Percentiles rank a stretch among this genome's conserved stretches.
Conservation (phyloP, 2,113 vertebrate species). For the Elanus axillaris region DNA sequence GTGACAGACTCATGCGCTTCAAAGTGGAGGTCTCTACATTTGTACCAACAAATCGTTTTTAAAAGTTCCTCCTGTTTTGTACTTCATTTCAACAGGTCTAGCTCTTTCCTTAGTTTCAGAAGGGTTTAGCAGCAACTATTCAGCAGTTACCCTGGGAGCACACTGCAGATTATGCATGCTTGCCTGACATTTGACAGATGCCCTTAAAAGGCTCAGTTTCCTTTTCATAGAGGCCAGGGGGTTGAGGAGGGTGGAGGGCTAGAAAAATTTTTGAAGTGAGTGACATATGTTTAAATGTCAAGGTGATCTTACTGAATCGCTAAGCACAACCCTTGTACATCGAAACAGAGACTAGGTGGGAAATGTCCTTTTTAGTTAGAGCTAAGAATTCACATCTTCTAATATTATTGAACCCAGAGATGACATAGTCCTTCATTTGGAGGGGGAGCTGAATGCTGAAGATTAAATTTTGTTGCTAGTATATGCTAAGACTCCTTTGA, state of each 20-base stretch:
- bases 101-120: conserved; percentile 1
- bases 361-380: neutral
- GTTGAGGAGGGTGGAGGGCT: conserved; percentile 25
- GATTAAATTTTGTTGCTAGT: conserved; percentile 26
- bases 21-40: neutral
- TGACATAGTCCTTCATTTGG: conserved; percentile 8
- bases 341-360: neutral
- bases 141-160: conserved; percentile 29
- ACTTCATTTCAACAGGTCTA: neutral
- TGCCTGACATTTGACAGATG: conserved; percentile 55
- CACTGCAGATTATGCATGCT: conserved; percentile 49
- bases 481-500: neutral
- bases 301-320: conserved; percentile 28
- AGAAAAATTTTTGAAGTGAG: conserved; percentile 45
- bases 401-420: conserved; percentile 13
- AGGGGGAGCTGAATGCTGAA: conserved; percentile 14
- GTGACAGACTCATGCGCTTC: neutral
- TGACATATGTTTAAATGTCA: conserved; percentile 44
- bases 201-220: conserved; percentile 26
- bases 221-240: neutral
- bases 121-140: conserved; percentile 16
- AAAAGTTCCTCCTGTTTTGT: neutral
- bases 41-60: neutral
- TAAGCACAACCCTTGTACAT: conserved; percentile 13
- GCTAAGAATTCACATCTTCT: neutral